Evolutionary conservation across 2,888 invertebrate species (phyloP).

Genomic region (Trachelus iudaicus): DNA sequence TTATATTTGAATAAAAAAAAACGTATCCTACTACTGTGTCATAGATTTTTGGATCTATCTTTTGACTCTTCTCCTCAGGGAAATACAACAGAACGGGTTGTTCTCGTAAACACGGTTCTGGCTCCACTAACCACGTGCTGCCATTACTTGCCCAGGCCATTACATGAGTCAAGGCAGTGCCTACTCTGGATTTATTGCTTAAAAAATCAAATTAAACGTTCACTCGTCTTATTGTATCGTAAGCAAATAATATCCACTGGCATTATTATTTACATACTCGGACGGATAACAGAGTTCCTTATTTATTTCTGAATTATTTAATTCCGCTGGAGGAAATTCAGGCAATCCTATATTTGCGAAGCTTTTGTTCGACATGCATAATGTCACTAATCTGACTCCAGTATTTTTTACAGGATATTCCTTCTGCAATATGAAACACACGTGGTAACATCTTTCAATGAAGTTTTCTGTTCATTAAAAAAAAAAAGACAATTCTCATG

Average conservation of each 20-base stretch:
- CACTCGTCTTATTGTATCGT: too few relatives aligned
- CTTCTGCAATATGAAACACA: neutral
- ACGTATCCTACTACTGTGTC: constrained; percentile 13
- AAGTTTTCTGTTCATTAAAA: neutral
- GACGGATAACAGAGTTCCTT: constrained; percentile 22
- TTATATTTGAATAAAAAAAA: neutral
- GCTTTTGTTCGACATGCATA: constrained; percentile 44
- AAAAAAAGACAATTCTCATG: constrained; percentile 1
- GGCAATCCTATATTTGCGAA: constrained; percentile 43
- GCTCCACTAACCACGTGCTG: constrained; percentile 50
- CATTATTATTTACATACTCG: too few relatives aligned
- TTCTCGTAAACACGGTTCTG: constrained; percentile 42
- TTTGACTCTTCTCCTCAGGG: constrained; percentile 18
- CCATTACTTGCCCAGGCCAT: constrained; percentile 45
- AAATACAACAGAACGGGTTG: constrained; percentile 40
- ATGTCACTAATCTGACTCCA: constrained; percentile 49
- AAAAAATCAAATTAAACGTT: too few relatives aligned
- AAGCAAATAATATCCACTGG: too few relatives aligned
- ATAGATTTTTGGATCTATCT: constrained; percentile 20
- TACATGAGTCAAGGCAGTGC: constrained; percentile 46
- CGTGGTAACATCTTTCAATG: too few relatives aligned
- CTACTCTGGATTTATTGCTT: constrained; percentile 32
- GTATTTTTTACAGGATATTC: constrained; percentile 32
- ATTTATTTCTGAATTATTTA: constrained; percentile 10
- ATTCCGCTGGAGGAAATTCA: constrained; percentile 28